Evolutionary conservation across 2,888 invertebrate genomes (phyloP).

Genomic region (Prostheceraeus crozeri): DNA sequence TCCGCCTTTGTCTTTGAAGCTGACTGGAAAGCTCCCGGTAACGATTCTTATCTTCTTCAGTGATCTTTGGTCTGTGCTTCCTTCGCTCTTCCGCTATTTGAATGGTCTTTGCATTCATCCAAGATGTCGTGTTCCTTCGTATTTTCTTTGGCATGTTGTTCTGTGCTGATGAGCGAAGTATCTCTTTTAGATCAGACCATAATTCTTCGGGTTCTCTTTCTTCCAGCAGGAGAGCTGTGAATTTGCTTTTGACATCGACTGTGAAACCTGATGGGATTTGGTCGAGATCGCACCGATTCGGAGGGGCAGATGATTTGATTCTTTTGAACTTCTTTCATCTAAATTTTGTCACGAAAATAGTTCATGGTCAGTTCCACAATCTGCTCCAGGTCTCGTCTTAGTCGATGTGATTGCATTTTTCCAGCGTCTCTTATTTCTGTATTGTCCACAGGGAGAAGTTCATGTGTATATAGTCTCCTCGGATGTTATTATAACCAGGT

Average conservation of each 20-base stretch:
- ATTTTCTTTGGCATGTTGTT: conserved; percentile 10
- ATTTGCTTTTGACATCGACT: no score
- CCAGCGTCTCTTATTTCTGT: conserved; percentile 11
- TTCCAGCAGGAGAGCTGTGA: no score
- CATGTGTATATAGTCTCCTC: conserved; percentile 19
- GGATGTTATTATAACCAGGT: background rate
- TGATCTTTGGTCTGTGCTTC: background rate
- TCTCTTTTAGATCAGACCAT: no score
- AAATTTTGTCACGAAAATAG: conserved; percentile 5
- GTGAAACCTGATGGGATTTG: conserved; percentile 7
- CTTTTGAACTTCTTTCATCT: background rate
- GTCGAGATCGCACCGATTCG: background rate
- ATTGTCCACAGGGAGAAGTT: conserved; percentile 14
- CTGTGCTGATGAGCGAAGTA: no score
- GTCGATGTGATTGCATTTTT: conserved; percentile 11
- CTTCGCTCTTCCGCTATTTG: conserved; percentile 1
- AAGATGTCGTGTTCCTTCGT: conserved; percentile 6
- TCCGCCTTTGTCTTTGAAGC: conserved; percentile 9
- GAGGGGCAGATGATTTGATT: background rate
- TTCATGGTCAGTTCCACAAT: conserved; percentile 25
- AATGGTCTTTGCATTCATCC: conserved; percentile 4
- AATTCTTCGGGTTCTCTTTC: no score
- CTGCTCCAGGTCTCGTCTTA: conserved; percentile 14
- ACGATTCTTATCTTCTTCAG: conserved; percentile 10
- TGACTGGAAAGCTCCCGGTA: background rate